phyloP scores from a whole-genome alignment of 2,888 invertebrate species.

The Athrips mouffetella region DNA sequence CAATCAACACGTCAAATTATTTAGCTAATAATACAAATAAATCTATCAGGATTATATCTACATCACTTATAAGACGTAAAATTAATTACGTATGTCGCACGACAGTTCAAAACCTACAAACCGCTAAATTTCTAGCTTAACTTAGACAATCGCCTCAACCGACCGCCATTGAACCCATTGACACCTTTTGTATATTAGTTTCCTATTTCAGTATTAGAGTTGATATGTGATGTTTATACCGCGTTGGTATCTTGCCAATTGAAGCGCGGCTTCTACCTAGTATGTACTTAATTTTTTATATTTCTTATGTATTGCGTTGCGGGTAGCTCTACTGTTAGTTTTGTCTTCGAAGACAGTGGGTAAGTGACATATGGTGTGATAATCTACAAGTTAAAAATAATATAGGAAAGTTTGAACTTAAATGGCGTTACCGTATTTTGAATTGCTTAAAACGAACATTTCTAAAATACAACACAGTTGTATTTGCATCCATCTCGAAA shows the following conservation, averaged over 20 bases:
- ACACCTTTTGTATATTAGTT: slow-evolving; percentile 73
- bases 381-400: background rate
- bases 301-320: slow-evolving; percentile 31
- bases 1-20: too few relatives aligned
- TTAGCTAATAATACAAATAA: too few relatives aligned
- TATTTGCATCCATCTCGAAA: too few relatives aligned
- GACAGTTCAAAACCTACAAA: background rate
- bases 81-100: too few relatives aligned
- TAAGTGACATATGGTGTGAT: background rate
- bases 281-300: slow-evolving; percentile 66
- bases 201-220: slow-evolving; percentile 70
- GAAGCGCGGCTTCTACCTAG: slow-evolving; percentile 10
- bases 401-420: background rate
- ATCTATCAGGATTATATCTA: too few relatives aligned
- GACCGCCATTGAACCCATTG: slow-evolving; percentile 41
- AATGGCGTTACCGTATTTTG: too few relatives aligned
- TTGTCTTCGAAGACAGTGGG: slow-evolving; percentile 17
- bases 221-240: slow-evolving; percentile 61
- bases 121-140: too few relatives aligned
- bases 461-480: too few relatives aligned
- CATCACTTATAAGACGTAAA: too few relatives aligned
- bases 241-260: slow-evolving; percentile 58
- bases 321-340: slow-evolving; percentile 33
- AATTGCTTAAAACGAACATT: too few relatives aligned
- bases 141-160: slow-evolving; percentile 1